Conservation (phyloP, 2,113 vertebrate species). For the Egretta garzetta region DNA sequence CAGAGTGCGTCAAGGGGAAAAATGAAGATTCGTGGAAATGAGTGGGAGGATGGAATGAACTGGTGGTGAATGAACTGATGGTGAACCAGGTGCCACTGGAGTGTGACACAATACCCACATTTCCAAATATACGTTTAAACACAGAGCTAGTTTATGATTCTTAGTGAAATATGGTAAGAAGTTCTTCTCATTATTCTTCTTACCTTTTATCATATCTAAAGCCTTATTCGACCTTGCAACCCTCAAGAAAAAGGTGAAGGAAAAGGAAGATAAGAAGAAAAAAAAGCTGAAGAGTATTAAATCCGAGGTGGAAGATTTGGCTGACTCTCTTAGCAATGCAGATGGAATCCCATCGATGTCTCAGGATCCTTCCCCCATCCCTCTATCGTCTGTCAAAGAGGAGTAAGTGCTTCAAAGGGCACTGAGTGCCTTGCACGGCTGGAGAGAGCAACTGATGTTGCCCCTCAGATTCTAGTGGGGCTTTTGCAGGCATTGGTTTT, state of each 20-base stretch:
- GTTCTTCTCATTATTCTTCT: background rate
- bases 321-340: conserved; percentile 78
- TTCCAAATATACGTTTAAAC: background rate
- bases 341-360: conserved; percentile 76
- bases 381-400: conserved; percentile 87
- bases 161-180: background rate
- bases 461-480: background rate
- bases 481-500: background rate
- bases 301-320: conserved; percentile 87
- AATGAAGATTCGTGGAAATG: background rate
- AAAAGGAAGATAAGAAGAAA: conserved; percentile 89
- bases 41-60: background rate
- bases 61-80: background rate
- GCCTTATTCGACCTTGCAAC: conserved; percentile 88
- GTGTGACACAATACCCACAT: background rate
- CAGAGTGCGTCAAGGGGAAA: background rate
- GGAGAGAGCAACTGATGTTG: background rate
- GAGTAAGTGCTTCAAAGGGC: conserved; percentile 82
- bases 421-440: background rate
- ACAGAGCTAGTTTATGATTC: background rate
- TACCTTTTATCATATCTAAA: conserved; percentile 3
- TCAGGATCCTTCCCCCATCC: conserved; percentile 79
- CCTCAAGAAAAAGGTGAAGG: conserved; percentile 90
- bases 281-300: conserved; percentile 91
- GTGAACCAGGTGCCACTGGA: too few relatives aligned